A percentile compares a stretch with the other conserved stretches of the same genome.
These are phyloP conservation scores for Leucophenga montana DNA, from an alignment of 2,888 invertebrate genomes.

Conservation along the genomic window DNA sequence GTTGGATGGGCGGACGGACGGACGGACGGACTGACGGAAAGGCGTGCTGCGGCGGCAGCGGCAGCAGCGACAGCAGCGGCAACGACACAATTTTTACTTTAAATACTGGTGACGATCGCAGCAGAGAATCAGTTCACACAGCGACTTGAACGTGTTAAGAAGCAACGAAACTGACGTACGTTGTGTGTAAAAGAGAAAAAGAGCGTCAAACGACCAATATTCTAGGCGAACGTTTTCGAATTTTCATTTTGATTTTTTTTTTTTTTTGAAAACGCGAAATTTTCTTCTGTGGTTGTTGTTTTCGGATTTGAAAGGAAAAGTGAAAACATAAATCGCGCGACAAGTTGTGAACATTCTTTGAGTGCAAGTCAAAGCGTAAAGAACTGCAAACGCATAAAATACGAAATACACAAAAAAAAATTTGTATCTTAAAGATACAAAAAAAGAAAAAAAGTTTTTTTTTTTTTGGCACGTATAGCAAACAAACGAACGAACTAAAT, in stretches of 20 bases:
- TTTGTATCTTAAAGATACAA: neutral
- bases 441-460: slow-evolving; percentile 4
- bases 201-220: slow-evolving; percentile 25
- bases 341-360: slow-evolving; percentile 16
- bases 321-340: slow-evolving; percentile 1
- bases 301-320: neutral
- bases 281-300: neutral
- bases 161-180: slow-evolving; percentile 43
- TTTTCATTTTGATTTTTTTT: slow-evolving; percentile 37
- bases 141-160: slow-evolving; percentile 72
- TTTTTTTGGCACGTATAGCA: slow-evolving; percentile 27
- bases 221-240: slow-evolving; percentile 23
- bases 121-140: slow-evolving; percentile 73
- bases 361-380: slow-evolving; percentile 11
- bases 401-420: neutral
- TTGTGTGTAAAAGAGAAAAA: slow-evolving; percentile 14
- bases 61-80: slow-evolving; percentile 36
- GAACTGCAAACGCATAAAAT: slow-evolving; percentile 11
- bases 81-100: slow-evolving; percentile 63
- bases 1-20: neutral
- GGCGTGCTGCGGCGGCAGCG: slow-evolving; percentile 34
- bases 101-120: slow-evolving; percentile 73
- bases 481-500: slow-evolving; percentile 30
- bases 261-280: slow-evolving; percentile 17
- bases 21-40: slow-evolving; percentile 20